Evolutionary conservation across 1,140 invertebrate species (phyloP).

Genomic region (Diprion similis): DNA sequence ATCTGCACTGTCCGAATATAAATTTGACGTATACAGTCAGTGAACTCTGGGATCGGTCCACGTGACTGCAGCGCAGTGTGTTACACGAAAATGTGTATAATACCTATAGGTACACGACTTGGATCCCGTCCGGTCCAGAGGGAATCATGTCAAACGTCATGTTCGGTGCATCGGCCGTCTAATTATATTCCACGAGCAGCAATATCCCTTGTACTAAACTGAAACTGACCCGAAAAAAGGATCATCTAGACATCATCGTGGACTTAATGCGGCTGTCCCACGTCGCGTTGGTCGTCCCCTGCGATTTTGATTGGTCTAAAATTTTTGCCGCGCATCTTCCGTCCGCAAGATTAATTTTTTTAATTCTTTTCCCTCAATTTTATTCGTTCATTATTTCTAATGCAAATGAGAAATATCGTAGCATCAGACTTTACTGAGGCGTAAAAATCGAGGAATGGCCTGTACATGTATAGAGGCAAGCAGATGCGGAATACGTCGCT

Average conservation of each 20-base stretch:
- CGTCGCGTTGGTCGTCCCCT: slow-evolving; percentile 33
- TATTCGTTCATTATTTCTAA: too few species aligned
- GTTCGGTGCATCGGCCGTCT: slow-evolving; percentile 44
- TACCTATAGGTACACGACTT: background rate
- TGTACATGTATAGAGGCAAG: background rate
- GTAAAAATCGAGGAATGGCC: too few species aligned
- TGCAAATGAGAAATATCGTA: too few species aligned
- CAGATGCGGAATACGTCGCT: background rate
- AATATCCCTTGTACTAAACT: slow-evolving; percentile 51
- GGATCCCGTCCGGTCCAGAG: background rate
- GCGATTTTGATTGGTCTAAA: slow-evolving; percentile 19
- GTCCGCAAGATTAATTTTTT: too few species aligned
- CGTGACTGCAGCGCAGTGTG: too few species aligned
- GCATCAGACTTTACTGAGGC: too few species aligned
- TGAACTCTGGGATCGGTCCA: background rate
- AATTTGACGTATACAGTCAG: background rate
- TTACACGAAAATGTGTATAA: background rate
- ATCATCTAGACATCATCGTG: slow-evolving; percentile 46
- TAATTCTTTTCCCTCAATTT: too few species aligned
- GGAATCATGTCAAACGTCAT: slow-evolving; percentile 45
- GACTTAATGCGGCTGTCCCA: slow-evolving; percentile 53
- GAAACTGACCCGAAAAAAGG: slow-evolving; percentile 55
- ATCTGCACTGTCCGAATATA: background rate
- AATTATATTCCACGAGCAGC: slow-evolving; percentile 52
- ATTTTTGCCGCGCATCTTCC: too few species aligned